Evolutionary conservation across 2,797 vertebrate species (phyloP), one percentile per base, ranked within the genome.

Genomic region (Diplodus sargus): DNA sequence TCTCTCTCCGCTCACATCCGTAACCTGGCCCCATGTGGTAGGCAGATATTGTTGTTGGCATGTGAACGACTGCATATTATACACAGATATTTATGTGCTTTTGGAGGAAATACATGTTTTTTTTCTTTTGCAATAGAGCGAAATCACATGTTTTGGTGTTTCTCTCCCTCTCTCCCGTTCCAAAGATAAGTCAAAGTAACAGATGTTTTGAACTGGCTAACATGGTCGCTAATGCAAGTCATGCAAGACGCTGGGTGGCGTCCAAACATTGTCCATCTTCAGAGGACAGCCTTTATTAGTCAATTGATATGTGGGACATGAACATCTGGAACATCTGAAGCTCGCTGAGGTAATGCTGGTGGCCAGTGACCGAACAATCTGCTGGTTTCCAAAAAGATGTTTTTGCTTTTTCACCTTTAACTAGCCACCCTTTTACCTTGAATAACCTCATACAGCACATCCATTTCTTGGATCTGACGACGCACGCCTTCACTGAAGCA

Each of bases 41-140:
- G 89, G 93, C 95, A 96, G 95, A 96, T 95, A 95, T 91, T 93
- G 90, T 85, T 88, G 76, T 94, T 95, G 95, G 91, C 88, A 77
- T 72, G 81, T 79, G 78, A 79, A 66, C 52, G 76, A 82, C 83
- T 59, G 78, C 81, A 76, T 92, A 95, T 90, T 89, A 91, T 91
- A 91, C 70, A 87, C 71, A 71, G 58, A 93, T 96, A 95, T 95
- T 95, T 95, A 94, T 92, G 86, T 86, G 82, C 84, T 91, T 89
- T 87, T 86, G 61, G 86, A 85, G 78, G 84, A 83, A 88, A 84
- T 80, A 85, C 78, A 82, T 89, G 87, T 80, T 90, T 86, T 59
- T 75, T 86, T 64, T 23, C 39, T 62, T 20, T 48, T 30, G 62
- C 82, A 88, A 80, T 25, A 81, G 88, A 92, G 84, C 80, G 89